Evolutionary conservation across 2,797 vertebrate species (phyloP), one percentile per base, ranked within the genome.

Genomic region (Lithobates sylvaticus): DNA sequence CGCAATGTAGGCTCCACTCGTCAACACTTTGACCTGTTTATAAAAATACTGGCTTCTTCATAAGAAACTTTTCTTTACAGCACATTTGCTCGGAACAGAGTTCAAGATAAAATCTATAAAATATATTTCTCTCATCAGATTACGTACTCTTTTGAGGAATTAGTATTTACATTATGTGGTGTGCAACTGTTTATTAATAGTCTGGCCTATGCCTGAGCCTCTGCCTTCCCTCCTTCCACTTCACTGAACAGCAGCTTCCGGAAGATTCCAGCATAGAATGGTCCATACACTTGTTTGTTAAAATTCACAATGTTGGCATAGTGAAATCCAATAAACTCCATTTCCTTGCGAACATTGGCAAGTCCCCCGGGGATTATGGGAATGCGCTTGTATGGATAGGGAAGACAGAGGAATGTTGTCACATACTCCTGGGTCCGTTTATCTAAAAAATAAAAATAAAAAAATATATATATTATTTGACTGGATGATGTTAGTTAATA

Each of bases 271-370:
- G 95, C 94, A 78, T 99, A 99, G 90, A 97, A 98, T 26, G 97
- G 97, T 93, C 96, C 95, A 50, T 98, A 99, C 9, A 98, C 96
- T 86, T 93, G 92, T 89, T 95, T 97, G 94, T 99, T 99, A 90
- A 97, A 96, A 91, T 97, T 96, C 74, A 97, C 95, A 76, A 99
- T 94, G 91, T 90, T 94, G 36, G 94, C 90, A 42, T 96, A 99
- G 76, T 94, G 96, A 75, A 91, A 93, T 73, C 95, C 97, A 39
- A 98, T 65, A 0, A 88, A 70, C 73, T 94, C 92, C 23, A 99
- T 92, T 89, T 99, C 97, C 0, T 92, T 89, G 81, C 96, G 95
- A 90, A 99, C 93, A 72, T 95, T 91, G 0, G 92, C 91, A 86
- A 99, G 93, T 65, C 97, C 97, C 36, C 96, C 94, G 5, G 96